phyloP scores from a whole-genome alignment of 2,113 vertebrate species.

The Megaleporinus macrocephalus region DNA sequence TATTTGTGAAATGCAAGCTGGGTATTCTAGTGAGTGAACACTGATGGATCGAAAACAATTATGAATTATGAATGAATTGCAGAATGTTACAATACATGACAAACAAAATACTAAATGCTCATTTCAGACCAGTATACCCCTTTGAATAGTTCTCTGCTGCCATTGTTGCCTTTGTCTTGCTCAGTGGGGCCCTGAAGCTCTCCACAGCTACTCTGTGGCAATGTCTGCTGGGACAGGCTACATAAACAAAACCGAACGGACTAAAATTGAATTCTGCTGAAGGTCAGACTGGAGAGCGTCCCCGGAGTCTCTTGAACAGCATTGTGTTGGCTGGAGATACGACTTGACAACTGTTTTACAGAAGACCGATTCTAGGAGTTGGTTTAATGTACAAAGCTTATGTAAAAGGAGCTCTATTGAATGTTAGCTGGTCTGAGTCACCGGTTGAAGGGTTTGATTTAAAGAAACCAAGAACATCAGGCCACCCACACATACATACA shows the following conservation, averaged over 20 bases:
- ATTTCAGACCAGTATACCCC: too few species aligned
- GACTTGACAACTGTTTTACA: slow-evolving; percentile 27
- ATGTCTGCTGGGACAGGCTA: slow-evolving; percentile 1
- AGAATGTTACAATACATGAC: too few species aligned
- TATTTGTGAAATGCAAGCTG: too few species aligned
- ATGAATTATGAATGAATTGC: too few species aligned
- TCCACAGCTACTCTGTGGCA: slow-evolving; percentile 14
- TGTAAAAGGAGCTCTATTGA: slow-evolving; percentile 33
- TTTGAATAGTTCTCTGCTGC: neutral
- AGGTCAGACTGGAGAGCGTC: slow-evolving; percentile 22
- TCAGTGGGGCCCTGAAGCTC: neutral
- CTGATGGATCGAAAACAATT: too few species aligned
- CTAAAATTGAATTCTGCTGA: slow-evolving; percentile 13
- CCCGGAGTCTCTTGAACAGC: slow-evolving; percentile 1
- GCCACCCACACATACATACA: slow-evolving; percentile 13
- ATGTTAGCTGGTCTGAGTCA: slow-evolving; percentile 35
- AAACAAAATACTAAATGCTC: too few species aligned
- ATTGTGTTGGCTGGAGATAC: neutral
- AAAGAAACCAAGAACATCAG: slow-evolving; percentile 34
- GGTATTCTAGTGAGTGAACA: too few species aligned
- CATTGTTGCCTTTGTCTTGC: neutral
- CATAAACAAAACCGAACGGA: slow-evolving; percentile 20
- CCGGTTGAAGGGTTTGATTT: slow-evolving; percentile 22
- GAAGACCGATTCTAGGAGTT: slow-evolving; percentile 15
- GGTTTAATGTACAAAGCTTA: slow-evolving; percentile 27